Evolutionary conservation across 2,797 vertebrate genomes (phyloP).

Genomic region (Sylvia borin): DNA sequence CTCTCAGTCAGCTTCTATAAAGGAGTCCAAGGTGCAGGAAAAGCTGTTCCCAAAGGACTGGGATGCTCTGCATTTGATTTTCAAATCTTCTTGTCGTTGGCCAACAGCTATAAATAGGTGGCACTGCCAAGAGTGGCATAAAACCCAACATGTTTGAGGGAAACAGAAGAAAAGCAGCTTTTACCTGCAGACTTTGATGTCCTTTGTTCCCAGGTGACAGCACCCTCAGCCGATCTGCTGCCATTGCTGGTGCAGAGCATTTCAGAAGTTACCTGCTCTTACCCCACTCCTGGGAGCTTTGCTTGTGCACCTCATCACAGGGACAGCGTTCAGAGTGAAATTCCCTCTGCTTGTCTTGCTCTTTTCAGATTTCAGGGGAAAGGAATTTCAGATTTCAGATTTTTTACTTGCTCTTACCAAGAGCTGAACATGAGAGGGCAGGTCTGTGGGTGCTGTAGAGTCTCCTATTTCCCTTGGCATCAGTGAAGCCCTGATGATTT

Average conservation of each 20-base stretch:
- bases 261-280: neutral
- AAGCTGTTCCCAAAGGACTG: neutral
- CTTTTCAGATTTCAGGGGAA: neutral
- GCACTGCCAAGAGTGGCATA: neutral
- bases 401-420: neutral
- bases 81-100: neutral
- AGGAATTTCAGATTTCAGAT: neutral
- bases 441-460: neutral
- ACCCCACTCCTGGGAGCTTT: neutral
- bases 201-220: neutral
- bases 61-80: neutral
- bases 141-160: neutral
- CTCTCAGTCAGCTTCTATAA: neutral
- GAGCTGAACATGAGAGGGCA: neutral
- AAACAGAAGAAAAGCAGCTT: neutral
- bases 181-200: neutral
- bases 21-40: neutral
- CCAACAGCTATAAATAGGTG: neutral
- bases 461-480: neutral
- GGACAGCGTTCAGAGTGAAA: neutral
- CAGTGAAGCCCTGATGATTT: neutral
- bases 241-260: neutral
- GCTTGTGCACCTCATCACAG: rapidly evolving
- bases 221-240: neutral
- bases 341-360: neutral